These are phyloP conservation scores for Andrena flavipes DNA, from an alignment of 2,888 invertebrate species.

Conservation along the genomic window DNA sequence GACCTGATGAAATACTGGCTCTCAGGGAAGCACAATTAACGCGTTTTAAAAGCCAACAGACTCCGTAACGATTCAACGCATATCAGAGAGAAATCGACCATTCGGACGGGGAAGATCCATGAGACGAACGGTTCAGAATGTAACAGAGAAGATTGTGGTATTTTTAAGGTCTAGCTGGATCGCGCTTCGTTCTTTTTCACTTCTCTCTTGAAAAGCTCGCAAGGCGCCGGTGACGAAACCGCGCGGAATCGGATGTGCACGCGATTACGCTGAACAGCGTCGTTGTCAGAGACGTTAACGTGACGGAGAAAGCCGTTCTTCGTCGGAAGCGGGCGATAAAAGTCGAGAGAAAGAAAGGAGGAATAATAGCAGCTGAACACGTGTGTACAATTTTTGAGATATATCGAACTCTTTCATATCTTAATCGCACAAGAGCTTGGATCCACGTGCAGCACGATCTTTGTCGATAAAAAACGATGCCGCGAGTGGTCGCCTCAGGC, in stretches of 20 bases:
- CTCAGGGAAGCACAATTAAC: conserved; percentile 63
- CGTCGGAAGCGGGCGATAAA: neutral
- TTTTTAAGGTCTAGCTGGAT: neutral
- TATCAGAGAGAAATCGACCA: conserved; percentile 25
- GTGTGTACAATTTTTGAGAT: neutral
- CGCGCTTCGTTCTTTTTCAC: conserved; percentile 3
- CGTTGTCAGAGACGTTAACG: too few relatives aligned
- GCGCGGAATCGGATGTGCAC: neutral
- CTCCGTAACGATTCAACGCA: conserved; percentile 31
- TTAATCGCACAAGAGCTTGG: conserved; percentile 54
- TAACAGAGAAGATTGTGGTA: neutral
- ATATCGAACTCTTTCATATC: conserved; percentile 49
- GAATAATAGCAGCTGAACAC: neutral
- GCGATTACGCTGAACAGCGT: neutral
- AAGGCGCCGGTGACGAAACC: neutral
- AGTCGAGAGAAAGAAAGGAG: neutral
- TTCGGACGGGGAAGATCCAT: neutral
- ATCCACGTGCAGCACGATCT: conserved; percentile 26
- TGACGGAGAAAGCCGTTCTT: too few relatives aligned
- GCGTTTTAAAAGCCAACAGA: conserved; percentile 29
- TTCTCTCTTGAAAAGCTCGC: neutral
- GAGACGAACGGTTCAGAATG: neutral
- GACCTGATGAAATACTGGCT: conserved; percentile 38
- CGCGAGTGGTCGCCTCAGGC: conserved; percentile 13
- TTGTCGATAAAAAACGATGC: conserved; percentile 10